phyloP scores from a whole-genome alignment of 2,797 vertebrate genomes.

The Clamator glandarius region DNA sequence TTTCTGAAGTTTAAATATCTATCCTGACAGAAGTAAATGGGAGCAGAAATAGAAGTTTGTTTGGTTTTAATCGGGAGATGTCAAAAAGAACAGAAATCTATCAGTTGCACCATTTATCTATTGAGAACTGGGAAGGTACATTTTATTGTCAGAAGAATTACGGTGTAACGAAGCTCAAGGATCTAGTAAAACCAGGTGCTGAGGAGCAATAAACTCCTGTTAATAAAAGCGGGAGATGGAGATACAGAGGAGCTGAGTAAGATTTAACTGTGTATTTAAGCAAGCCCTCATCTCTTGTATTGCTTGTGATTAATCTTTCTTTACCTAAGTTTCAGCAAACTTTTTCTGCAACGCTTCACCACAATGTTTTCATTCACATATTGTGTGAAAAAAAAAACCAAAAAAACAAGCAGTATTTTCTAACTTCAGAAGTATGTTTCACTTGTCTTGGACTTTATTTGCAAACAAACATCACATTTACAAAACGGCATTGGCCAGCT shows the following conservation, averaged over 20 bases:
- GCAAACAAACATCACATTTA: not conserved
- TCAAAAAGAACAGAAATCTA: not conserved
- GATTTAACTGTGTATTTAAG: not conserved
- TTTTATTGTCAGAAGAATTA: not conserved
- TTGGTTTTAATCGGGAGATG: not conserved
- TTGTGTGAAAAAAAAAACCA: not conserved
- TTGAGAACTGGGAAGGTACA: not conserved
- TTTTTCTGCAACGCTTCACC: not conserved
- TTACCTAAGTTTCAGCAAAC: not conserved
- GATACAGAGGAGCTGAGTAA: not conserved
- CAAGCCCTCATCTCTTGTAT: not conserved
- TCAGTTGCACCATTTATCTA: not conserved
- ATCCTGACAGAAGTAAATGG: not conserved
- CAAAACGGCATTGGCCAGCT: constrained; percentile 1
- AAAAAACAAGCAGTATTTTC: not conserved
- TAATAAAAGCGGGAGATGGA: not conserved
- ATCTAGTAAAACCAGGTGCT: not conserved
- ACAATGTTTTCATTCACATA: not conserved
- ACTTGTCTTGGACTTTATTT: not conserved
- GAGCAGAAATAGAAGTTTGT: not conserved
- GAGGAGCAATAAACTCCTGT: not conserved
- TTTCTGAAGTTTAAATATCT: not conserved
- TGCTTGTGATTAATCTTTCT: not conserved
- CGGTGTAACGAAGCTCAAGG: not conserved
- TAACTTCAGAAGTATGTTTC: not conserved